A percentile compares a stretch with the other conserved stretches of the same genome.
Conservation (phyloP, 2,797 vertebrate species). For the Oryzias dopingdopingensis region DNA sequence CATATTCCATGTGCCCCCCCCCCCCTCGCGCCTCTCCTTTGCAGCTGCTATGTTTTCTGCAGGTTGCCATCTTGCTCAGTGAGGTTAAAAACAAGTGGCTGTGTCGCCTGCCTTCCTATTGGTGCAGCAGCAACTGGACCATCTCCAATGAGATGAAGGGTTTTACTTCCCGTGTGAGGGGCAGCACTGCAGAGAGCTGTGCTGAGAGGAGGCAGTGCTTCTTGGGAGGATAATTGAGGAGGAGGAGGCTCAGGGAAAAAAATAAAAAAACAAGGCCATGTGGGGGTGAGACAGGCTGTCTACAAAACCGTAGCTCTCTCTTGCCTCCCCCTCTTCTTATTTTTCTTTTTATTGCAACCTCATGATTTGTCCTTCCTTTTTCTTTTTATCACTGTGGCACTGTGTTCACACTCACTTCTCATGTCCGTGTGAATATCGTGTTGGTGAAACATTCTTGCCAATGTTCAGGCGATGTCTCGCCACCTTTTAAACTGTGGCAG, state of each 20-base stretch:
- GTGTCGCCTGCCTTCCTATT: slow-evolving; percentile 74
- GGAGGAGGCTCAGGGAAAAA: slow-evolving; percentile 44
- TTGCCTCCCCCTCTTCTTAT: background rate
- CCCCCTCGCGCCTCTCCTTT: slow-evolving; percentile 21
- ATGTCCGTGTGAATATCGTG: slow-evolving; percentile 3
- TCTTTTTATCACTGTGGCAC: slow-evolving; percentile 22
- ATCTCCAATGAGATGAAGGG: slow-evolving; percentile 67
- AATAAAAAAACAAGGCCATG: slow-evolving; percentile 49
- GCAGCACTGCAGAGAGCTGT: slow-evolving; percentile 71
- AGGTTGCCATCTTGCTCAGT: slow-evolving; percentile 62
- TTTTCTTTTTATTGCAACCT: slow-evolving; percentile 42
- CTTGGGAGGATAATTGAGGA: slow-evolving; percentile 69
- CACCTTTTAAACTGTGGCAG: slow-evolving; percentile 50
- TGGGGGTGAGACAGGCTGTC: slow-evolving; percentile 54
- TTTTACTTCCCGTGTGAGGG: slow-evolving; percentile 61
- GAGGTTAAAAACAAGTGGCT: slow-evolving; percentile 74
- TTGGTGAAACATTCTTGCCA: background rate
- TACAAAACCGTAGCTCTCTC: slow-evolving; percentile 53
- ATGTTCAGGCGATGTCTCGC: slow-evolving; percentile 19
- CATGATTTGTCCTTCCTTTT: slow-evolving; percentile 48
- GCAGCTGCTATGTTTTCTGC: slow-evolving; percentile 53
- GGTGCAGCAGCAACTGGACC: slow-evolving; percentile 59
- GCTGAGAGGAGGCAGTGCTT: slow-evolving; percentile 69
- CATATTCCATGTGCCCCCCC: background rate
- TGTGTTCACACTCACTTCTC: slow-evolving; percentile 18